Conservation (phyloP, 2,888 invertebrate species). For the Drosophila anceps region DNA sequence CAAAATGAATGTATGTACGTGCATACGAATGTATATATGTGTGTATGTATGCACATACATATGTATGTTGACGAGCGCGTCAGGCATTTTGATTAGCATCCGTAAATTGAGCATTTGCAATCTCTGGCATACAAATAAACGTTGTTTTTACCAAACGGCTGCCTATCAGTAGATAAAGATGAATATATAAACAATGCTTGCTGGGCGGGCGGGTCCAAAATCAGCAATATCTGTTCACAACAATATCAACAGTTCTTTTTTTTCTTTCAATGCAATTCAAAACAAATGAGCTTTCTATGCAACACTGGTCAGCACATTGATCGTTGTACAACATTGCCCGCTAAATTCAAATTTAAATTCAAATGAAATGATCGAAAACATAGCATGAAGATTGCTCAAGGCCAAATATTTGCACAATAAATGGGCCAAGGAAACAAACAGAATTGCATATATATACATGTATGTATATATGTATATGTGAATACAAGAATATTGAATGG, state of each 20-base stretch:
- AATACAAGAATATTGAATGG: neutral
- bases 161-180: slow-evolving; percentile 44
- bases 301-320: slow-evolving; percentile 20
- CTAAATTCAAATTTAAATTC: slow-evolving; percentile 28
- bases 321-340: slow-evolving; percentile 31
- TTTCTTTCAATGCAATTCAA: neutral
- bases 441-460: neutral
- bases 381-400: slow-evolving; percentile 2
- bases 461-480: neutral
- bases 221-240: slow-evolving; percentile 1
- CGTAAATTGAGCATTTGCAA: slow-evolving; percentile 48
- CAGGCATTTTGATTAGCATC: slow-evolving; percentile 62
- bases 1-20: neutral
- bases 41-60: neutral
- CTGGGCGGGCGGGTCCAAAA: slow-evolving; percentile 1
- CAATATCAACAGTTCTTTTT: neutral
- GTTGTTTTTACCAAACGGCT: slow-evolving; percentile 27
- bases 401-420: slow-evolving; percentile 18
- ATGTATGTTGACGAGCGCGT: slow-evolving; percentile 10
- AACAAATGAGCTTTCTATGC: neutral
- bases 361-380: neutral
- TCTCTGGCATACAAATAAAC: slow-evolving; percentile 25
- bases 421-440: slow-evolving; percentile 34
- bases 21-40: neutral
- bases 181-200: slow-evolving; percentile 31